Evolutionary conservation across 2,797 vertebrate species (phyloP).

Genomic region (Aphelocoma californica): DNA sequence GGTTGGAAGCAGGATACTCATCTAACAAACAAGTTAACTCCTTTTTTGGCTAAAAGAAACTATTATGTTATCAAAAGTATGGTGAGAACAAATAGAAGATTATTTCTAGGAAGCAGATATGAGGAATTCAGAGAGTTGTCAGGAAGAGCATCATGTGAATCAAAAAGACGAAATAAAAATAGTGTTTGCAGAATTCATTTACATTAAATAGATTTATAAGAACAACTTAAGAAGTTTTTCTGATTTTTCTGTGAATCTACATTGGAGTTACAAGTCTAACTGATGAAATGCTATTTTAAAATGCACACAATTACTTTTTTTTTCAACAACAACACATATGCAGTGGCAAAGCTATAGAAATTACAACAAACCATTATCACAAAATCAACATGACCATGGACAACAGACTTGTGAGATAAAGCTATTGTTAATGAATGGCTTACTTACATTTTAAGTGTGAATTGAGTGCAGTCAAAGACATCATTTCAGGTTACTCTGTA

Average conservation of each 20-base stretch:
- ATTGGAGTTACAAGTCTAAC: neutral
- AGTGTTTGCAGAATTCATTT: neutral
- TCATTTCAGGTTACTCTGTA: neutral
- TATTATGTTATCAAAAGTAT: accelerated
- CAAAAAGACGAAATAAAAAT: neutral
- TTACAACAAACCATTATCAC: neutral
- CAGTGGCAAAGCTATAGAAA: neutral
- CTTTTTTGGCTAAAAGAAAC: neutral
- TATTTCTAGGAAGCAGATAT: neutral
- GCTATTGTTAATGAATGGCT: neutral
- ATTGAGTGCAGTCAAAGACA: neutral
- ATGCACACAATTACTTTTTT: neutral
- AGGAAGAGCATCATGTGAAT: neutral
- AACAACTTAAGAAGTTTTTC: neutral
- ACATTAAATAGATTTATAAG: neutral
- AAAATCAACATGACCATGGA: neutral
- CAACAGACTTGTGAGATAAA: neutral
- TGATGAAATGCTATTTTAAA: neutral
- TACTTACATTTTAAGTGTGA: neutral
- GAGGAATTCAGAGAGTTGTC: neutral
- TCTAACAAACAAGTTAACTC: neutral
- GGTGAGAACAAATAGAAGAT: neutral
- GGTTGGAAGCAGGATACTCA: neutral
- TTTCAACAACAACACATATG: neutral
- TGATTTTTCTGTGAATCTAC: neutral